Evolutionary conservation across 2,113 vertebrate species (phyloP).

Genomic region (Coryphaenoides rupestris): DNA sequence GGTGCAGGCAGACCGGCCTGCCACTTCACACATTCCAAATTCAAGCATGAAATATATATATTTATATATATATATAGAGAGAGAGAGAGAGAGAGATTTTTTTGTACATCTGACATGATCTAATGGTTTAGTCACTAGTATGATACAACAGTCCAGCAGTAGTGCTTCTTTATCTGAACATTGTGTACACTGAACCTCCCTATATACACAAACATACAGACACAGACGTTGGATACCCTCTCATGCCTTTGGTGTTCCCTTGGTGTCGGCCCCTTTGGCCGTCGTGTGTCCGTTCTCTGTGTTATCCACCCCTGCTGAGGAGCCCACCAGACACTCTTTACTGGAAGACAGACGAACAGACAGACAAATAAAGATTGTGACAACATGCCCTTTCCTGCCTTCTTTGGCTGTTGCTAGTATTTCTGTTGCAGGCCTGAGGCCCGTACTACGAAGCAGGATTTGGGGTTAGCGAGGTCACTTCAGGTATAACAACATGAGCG

Average conservation of each 20-base stretch:
- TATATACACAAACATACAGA: conserved; percentile 57
- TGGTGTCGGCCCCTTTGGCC: conserved; percentile 86
- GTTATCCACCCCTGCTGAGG: conserved; percentile 92
- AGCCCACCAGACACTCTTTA: conserved; percentile 95
- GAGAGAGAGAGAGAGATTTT: no score
- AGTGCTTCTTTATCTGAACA: conserved; percentile 48
- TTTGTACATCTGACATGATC: conserved; percentile 49
- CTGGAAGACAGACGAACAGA: conserved; percentile 60
- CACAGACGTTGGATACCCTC: conserved; percentile 35
- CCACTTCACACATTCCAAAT: conserved; percentile 54
- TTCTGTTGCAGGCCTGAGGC: no score
- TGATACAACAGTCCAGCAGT: conserved; percentile 65
- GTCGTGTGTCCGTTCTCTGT: conserved; percentile 90
- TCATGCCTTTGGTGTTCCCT: conserved; percentile 90
- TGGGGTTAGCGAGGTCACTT: no score
- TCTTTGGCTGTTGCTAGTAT: no score
- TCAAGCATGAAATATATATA: conserved; percentile 58
- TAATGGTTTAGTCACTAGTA: conserved; percentile 58
- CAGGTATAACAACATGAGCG: no score
- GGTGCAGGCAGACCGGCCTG: conserved; percentile 32
- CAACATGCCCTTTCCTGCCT: no score
- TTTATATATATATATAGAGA: no score
- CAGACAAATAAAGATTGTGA: no score
- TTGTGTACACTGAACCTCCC: conserved; percentile 51
- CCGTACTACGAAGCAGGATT: no score